Conservation (phyloP, 2,888 invertebrate genomes). For the Blera fallax region DNA sequence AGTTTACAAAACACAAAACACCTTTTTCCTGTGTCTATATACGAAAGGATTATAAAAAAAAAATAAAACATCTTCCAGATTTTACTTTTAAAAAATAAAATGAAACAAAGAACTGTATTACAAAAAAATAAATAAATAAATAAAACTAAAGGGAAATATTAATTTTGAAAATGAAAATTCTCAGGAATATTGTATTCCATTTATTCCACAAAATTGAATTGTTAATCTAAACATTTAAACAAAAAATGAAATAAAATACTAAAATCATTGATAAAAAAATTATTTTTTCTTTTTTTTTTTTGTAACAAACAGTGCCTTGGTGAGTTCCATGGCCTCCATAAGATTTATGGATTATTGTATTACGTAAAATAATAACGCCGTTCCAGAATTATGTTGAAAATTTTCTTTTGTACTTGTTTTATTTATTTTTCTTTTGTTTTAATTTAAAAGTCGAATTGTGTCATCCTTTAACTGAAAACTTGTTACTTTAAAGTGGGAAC, state of each 20-base stretch:
- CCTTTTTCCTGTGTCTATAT: constrained; percentile 64
- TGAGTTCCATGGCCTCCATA: constrained; percentile 68
- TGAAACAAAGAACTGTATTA: constrained; percentile 54
- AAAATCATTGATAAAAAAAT: constrained; percentile 27
- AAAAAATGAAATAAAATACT: constrained; percentile 8
- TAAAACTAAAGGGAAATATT: constrained; percentile 55
- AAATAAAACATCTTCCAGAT: constrained; percentile 69
- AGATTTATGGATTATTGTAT: constrained; percentile 26
- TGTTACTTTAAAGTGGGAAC: no score
- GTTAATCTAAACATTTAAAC: constrained; percentile 48
- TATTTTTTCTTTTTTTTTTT: constrained; percentile 32
- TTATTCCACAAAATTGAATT: constrained; percentile 68
- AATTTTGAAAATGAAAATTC: constrained; percentile 64
- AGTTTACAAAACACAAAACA: constrained; percentile 66
- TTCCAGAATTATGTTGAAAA: neutral
- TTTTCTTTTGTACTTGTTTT: neutral
- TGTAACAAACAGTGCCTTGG: constrained; percentile 65
- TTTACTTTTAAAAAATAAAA: constrained; percentile 47
- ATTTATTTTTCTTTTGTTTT: neutral
- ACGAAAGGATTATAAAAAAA: constrained; percentile 67
- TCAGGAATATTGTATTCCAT: constrained; percentile 72
- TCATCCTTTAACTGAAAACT: no score
- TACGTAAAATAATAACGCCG: neutral
- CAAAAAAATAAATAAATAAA: constrained; percentile 45
- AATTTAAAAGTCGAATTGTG: no score